Evolutionary conservation across 2,797 vertebrate species (phyloP).

Genomic region (Bradypodion ventrale): DNA sequence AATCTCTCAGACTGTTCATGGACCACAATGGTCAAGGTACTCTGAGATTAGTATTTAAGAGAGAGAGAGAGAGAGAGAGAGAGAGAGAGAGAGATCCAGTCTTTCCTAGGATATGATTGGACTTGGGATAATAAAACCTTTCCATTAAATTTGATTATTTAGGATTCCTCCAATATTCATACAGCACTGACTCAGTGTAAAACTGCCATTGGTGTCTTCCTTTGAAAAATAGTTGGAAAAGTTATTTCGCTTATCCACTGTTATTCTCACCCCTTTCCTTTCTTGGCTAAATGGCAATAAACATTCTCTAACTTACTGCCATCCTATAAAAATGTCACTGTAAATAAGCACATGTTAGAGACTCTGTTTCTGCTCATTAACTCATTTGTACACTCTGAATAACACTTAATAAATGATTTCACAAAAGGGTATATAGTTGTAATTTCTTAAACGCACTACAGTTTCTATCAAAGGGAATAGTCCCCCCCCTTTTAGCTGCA

Average conservation of each 20-base stretch:
- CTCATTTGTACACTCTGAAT: slow-evolving; percentile 25
- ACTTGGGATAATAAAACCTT: neutral
- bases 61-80: too few relatives aligned
- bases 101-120: neutral
- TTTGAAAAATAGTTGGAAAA: neutral
- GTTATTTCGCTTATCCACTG: neutral
- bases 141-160: neutral
- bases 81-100: too few relatives aligned
- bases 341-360: slow-evolving; percentile 27
- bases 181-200: neutral
- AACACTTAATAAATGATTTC: slow-evolving; percentile 46
- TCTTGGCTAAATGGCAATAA: slow-evolving; percentile 10
- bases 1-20: too few relatives aligned
- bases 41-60: too few relatives aligned
- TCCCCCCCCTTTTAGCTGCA: neutral
- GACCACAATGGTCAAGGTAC: too few relatives aligned
- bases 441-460: slow-evolving; percentile 22
- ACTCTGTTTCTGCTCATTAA: slow-evolving; percentile 37
- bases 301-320: slow-evolving; percentile 22
- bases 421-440: slow-evolving; percentile 1
- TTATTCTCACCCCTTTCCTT: neutral
- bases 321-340: slow-evolving; percentile 39
- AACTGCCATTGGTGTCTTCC: neutral
- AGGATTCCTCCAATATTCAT: neutral
- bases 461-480: slow-evolving; percentile 32